A percentile compares a stretch with the other conserved stretches of the same genome.
These are phyloP conservation scores for Stramonita haemastoma DNA, from an alignment of 2,888 invertebrate species.

Conservation along the genomic window DNA sequence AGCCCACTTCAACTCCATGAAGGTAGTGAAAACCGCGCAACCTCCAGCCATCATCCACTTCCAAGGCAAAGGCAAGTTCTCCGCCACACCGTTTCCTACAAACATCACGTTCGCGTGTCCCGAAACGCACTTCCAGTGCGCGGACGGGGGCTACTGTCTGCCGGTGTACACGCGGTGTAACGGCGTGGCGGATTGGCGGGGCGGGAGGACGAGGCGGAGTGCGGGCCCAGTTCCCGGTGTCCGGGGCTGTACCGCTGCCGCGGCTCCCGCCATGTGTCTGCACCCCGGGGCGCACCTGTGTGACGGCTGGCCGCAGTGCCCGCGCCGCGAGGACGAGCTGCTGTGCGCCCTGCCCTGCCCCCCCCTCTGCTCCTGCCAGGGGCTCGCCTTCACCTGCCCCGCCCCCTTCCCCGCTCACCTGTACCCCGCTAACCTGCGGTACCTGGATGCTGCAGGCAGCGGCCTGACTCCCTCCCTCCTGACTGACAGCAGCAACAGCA, in stretches of 20 bases:
- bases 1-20: too few species aligned
- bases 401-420: background rate
- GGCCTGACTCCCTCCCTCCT: background rate
- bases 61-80: too few species aligned
- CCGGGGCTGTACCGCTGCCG: background rate
- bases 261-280: background rate
- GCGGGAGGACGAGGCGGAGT: background rate
- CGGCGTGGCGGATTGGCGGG: background rate
- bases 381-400: background rate
- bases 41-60: too few species aligned
- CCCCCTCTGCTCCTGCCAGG: background rate
- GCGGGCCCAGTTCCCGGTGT: background rate
- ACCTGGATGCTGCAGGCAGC: background rate
- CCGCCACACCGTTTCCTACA: too few species aligned
- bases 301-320: slow-evolving; percentile 3
- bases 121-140: slow-evolving; percentile 14
- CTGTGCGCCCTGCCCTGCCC: background rate
- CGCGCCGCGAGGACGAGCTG: background rate
- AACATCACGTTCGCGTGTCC: background rate
- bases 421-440: background rate
- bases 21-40: too few species aligned
- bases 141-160: background rate
- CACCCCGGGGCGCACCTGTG: slow-evolving; percentile 6
- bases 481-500: background rate
- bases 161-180: background rate